Evolutionary conservation across 1,140 invertebrate species (phyloP).

Genomic region (Papilio helenus): DNA sequence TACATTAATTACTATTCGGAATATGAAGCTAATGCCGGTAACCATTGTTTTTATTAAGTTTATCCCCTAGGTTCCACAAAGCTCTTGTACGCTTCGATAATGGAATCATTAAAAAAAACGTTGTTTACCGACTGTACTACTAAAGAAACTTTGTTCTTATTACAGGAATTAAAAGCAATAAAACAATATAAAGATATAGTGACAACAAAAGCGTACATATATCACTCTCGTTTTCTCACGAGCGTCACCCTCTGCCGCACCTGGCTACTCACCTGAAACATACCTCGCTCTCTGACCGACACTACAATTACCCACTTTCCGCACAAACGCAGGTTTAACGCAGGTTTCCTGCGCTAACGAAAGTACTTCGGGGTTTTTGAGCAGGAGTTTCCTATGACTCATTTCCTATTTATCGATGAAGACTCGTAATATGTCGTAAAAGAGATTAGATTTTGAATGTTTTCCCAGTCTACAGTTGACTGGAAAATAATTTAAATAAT

Average conservation of each 20-base stretch:
- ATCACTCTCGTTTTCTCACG: slow-evolving; percentile 68
- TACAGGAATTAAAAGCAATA: slow-evolving; percentile 1
- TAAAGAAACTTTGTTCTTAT: not conserved
- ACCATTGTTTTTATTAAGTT: too few relatives aligned
- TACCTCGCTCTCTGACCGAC: slow-evolving; percentile 41
- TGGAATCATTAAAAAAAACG: too few relatives aligned
- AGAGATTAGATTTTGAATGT: too few relatives aligned
- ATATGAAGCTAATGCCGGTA: too few relatives aligned
- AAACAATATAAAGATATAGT: not conserved
- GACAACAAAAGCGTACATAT: slow-evolving; percentile 8
- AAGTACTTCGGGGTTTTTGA: not conserved
- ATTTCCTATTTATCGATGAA: not conserved
- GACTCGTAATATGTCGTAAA: not conserved
- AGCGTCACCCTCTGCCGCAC: slow-evolving; percentile 64
- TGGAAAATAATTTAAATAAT: not conserved
- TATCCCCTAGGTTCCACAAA: too few relatives aligned
- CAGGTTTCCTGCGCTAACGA: slow-evolving; percentile 7
- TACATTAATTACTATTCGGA: too few relatives aligned
- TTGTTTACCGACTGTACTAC: too few relatives aligned
- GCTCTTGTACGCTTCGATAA: too few relatives aligned
- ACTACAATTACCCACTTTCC: slow-evolving; percentile 65
- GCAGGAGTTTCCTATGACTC: not conserved
- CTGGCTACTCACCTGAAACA: slow-evolving; percentile 49
- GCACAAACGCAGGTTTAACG: slow-evolving; percentile 57
- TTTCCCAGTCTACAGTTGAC: not conserved